Conservation (phyloP, 2,797 vertebrate species). For the Pygocentrus nattereri region DNA sequence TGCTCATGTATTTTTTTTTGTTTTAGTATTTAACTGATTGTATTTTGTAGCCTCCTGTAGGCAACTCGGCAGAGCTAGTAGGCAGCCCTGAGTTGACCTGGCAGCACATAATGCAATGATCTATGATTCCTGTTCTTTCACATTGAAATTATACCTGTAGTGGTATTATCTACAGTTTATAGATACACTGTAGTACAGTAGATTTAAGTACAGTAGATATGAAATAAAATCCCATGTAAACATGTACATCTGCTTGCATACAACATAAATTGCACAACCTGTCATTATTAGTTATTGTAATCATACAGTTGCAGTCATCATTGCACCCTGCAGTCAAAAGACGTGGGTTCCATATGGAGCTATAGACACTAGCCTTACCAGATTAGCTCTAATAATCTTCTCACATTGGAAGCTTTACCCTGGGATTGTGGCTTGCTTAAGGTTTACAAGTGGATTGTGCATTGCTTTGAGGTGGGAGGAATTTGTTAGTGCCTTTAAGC, state of each 20-base stretch:
- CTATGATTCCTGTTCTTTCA: not conserved
- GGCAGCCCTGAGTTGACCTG: not conserved
- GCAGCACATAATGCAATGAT: conserved; percentile 6
- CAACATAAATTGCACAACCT: not conserved
- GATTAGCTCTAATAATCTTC: conserved; percentile 39
- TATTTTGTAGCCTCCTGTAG: not conserved
- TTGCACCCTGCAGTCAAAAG: not conserved
- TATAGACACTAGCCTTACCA: not conserved
- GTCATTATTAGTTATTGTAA: not conserved
- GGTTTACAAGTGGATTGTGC: not conserved
- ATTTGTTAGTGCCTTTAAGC: not conserved
- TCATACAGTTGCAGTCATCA: not conserved
- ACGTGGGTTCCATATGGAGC: conserved; percentile 23
- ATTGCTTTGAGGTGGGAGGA: not conserved
- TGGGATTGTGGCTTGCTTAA: conserved; percentile 9
- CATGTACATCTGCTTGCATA: not conserved
- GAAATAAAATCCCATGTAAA: not conserved
- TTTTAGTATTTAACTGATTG: not conserved
- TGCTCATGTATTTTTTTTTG: too few relatives aligned
- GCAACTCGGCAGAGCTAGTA: not conserved
- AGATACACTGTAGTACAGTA: not conserved
- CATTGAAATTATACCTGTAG: not conserved
- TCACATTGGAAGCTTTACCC: conserved; percentile 23
- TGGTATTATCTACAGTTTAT: not conserved
- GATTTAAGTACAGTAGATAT: not conserved